Evolutionary conservation across 2,797 vertebrate species (phyloP).

Genomic region (Sebastes steindachneri): DNA sequence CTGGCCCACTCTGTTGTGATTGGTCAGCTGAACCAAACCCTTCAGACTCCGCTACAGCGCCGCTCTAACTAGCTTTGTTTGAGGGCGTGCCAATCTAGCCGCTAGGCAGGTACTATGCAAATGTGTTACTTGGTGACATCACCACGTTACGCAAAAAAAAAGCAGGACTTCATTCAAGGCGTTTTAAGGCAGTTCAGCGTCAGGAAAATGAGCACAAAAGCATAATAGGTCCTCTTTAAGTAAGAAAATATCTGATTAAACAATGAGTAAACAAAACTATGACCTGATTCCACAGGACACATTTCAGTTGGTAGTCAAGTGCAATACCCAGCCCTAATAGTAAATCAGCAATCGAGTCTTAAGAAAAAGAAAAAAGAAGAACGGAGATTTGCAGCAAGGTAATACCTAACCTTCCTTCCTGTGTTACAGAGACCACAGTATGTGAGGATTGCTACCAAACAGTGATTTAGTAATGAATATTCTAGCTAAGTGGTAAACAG

Average conservation of each 20-base stretch:
- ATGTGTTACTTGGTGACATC: too few relatives aligned
- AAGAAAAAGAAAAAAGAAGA: background rate
- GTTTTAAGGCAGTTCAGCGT: too few relatives aligned
- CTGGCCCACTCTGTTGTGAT: too few relatives aligned
- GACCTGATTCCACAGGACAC: background rate
- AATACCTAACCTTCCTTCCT: background rate
- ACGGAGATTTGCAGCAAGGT: background rate
- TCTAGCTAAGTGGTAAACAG: background rate
- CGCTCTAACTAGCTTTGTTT: too few relatives aligned
- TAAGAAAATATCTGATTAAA: background rate
- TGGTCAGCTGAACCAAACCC: too few relatives aligned
- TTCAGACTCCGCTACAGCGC: too few relatives aligned
- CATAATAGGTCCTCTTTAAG: too few relatives aligned
- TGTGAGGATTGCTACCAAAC: background rate
- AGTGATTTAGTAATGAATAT: background rate
- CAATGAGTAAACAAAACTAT: background rate
- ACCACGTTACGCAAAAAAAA: too few relatives aligned
- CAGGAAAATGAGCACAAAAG: too few relatives aligned
- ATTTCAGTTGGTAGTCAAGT: background rate
- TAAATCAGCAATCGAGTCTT: background rate
- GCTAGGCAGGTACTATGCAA: too few relatives aligned
- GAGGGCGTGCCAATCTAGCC: too few relatives aligned
- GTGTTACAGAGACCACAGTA: background rate
- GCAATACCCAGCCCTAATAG: background rate
- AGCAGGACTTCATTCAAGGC: too few relatives aligned